phyloP scores from a whole-genome alignment of 1,140 invertebrate genomes.

The Tetramorium parvispinum region DNA sequence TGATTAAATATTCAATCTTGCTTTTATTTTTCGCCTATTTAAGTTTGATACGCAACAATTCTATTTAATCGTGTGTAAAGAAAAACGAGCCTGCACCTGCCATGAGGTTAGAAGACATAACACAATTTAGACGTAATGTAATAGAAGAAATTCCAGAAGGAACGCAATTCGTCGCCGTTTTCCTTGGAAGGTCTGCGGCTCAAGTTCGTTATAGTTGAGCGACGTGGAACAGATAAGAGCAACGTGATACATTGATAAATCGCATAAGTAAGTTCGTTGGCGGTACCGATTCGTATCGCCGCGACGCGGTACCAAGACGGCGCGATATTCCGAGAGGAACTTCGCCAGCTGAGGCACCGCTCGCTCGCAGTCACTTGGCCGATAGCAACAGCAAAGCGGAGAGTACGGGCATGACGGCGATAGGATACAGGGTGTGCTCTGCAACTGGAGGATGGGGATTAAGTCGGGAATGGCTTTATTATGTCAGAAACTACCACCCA shows the following conservation, averaged over 20 bases:
- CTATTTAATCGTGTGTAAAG: neutral
- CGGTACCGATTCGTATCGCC: constrained; percentile 42
- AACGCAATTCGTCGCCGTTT: neutral
- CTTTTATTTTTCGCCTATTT: neutral
- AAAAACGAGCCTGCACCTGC: neutral
- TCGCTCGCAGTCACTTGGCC: neutral
- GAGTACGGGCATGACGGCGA: constrained; percentile 38
- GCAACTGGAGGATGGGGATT: constrained; percentile 70
- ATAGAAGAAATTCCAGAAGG: constrained; percentile 28
- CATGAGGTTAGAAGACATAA: neutral
- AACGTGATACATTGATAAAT: constrained; percentile 32
- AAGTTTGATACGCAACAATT: neutral
- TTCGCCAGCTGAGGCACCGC: constrained; percentile 8
- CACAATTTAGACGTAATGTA: neutral
- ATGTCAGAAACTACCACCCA: constrained; percentile 76
- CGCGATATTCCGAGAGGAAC: constrained; percentile 11
- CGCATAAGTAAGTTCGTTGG: constrained; percentile 47
- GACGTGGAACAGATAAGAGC: constrained; percentile 32
- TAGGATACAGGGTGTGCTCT: neutral
- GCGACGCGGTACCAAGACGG: constrained; percentile 5
- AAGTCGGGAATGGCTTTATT: constrained; percentile 79
- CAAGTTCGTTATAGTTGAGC: constrained; percentile 34
- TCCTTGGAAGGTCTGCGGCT: neutral
- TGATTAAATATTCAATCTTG: neutral
- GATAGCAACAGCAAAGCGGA: constrained; percentile 41